phyloP scores from a whole-genome alignment of 1,140 invertebrate species.

The Diploscapter pachys region DNA sequence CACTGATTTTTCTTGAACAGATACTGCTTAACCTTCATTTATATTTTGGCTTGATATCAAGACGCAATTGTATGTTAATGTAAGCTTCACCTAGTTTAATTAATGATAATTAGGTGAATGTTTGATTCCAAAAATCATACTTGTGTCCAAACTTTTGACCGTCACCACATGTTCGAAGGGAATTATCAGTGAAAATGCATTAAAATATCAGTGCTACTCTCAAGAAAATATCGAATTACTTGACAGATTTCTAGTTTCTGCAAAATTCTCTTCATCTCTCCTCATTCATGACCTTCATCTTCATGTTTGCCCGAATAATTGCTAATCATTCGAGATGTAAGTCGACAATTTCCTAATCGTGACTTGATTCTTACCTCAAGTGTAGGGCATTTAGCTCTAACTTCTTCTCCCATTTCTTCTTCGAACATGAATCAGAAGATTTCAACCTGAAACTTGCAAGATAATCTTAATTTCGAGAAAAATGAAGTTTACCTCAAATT shows the following conservation, averaged over 20 bases:
- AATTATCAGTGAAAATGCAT: no score
- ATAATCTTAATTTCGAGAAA: neutral
- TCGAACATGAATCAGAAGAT: conserved; percentile 13
- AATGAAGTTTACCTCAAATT: conserved; percentile 6
- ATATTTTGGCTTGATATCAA: no score
- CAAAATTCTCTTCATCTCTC: neutral
- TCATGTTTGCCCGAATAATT: neutral
- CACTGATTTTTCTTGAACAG: no score
- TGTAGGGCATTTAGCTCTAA: conserved; percentile 30
- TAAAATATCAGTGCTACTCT: no score
- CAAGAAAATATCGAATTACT: neutral
- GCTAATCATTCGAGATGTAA: conserved; percentile 3
- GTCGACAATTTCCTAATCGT: conserved; percentile 5
- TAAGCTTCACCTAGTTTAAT: no score
- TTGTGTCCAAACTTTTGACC: no score
- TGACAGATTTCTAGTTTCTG: neutral
- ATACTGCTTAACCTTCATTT: no score
- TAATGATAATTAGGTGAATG: no score
- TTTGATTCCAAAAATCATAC: no score
- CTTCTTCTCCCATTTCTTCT: conserved; percentile 25
- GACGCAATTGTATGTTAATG: no score
- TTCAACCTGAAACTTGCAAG: neutral
- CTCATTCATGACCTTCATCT: neutral
- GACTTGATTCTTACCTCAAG: conserved; percentile 24
- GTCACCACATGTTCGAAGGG: no score